Conservation (phyloP, 2,113 vertebrate species). For the Procapra przewalskii region DNA sequence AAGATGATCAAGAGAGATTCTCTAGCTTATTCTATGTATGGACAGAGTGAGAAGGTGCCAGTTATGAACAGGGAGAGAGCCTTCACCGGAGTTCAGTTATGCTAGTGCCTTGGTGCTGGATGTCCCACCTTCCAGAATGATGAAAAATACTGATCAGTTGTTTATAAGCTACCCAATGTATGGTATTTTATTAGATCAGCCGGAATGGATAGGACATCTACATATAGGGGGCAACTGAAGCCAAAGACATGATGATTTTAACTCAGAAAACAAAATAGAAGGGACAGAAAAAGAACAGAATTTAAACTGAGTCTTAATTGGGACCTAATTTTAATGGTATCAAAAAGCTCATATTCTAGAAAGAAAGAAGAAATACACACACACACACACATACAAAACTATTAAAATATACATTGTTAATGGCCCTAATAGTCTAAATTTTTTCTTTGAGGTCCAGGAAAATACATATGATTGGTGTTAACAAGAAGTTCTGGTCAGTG, state of each 20-base stretch:
- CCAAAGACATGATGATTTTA: background rate
- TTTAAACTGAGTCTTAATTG: background rate
- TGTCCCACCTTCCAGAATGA: background rate
- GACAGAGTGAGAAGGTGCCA: background rate
- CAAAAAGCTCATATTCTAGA: background rate
- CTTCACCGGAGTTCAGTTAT: background rate
- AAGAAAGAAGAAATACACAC: background rate
- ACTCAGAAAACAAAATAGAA: background rate
- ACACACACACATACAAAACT: background rate
- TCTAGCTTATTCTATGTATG: background rate
- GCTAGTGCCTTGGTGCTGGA: background rate
- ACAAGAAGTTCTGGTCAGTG: background rate
- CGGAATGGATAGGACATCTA: background rate
- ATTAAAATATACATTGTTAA: background rate
- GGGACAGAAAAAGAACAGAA: background rate
- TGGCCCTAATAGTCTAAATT: background rate
- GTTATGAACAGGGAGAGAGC: background rate
- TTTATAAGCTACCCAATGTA: background rate
- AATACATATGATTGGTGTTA: background rate
- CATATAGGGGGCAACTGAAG: background rate
- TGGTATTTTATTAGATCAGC: background rate
- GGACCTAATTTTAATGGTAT: background rate
- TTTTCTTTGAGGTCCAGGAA: background rate
- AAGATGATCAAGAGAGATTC: background rate
- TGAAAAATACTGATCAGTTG: background rate